phyloP scores from a whole-genome alignment of 2,797 vertebrate species.

The Anguilla obscura region DNA sequence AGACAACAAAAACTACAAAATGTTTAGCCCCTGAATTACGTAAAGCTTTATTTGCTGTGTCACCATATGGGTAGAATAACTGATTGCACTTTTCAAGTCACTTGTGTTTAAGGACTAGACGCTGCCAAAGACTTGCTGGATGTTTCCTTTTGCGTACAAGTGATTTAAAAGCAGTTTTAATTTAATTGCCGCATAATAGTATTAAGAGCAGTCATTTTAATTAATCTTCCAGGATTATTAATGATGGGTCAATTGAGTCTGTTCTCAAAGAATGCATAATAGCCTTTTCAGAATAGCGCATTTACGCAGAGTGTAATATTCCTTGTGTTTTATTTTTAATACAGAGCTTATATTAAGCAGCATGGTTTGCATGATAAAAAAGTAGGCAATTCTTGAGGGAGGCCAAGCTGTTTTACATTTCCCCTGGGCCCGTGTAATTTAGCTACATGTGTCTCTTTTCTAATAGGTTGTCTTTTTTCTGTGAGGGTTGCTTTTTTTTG shows the following conservation, averaged over 20 bases:
- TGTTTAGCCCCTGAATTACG: not conserved
- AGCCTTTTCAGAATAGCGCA: slow-evolving; percentile 37
- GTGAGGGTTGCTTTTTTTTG: slow-evolving; percentile 44
- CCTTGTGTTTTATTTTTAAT: slow-evolving; percentile 47
- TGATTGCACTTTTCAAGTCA: not conserved
- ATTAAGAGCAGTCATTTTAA: slow-evolving; percentile 51
- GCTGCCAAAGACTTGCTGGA: slow-evolving; percentile 24
- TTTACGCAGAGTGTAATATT: slow-evolving; percentile 48
- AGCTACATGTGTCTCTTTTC: slow-evolving; percentile 51
- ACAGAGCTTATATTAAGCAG: slow-evolving; percentile 60
- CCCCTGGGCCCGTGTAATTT: slow-evolving; percentile 73
- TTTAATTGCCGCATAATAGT: slow-evolving; percentile 54
- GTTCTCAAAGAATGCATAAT: slow-evolving; percentile 48
- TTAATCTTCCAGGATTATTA: slow-evolving; percentile 56
- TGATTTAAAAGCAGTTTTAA: slow-evolving; percentile 52
- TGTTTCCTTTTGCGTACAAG: slow-evolving; percentile 36
- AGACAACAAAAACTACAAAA: not conserved
- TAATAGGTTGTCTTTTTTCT: slow-evolving; percentile 61
- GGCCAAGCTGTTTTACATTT: slow-evolving; percentile 72
- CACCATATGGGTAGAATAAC: slow-evolving; percentile 2
- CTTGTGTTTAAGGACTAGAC: not conserved
- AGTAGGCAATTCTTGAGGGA: slow-evolving; percentile 68
- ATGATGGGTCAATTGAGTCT: slow-evolving; percentile 48
- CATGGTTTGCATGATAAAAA: slow-evolving; percentile 71
- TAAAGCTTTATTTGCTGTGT: not conserved